Evolutionary conservation across 2,113 vertebrate genomes (phyloP).

Genomic region (Elgaria multicarinata): DNA sequence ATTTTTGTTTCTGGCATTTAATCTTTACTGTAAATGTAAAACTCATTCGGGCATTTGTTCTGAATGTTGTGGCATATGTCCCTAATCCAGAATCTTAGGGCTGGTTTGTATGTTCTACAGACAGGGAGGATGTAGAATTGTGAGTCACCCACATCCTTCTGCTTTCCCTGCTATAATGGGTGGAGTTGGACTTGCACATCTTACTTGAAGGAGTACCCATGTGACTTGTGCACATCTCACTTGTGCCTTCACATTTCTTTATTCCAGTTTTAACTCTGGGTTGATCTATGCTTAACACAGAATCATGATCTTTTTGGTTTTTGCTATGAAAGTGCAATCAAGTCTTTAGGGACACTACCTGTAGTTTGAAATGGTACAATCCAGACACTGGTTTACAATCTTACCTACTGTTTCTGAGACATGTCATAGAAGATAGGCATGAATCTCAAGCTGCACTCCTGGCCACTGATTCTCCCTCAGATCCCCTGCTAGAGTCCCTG

Average conservation of each 20-base stretch:
- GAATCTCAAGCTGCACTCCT: too few relatives aligned
- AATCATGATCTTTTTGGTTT: too few relatives aligned
- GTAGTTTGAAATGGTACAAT: background rate
- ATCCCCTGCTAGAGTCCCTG: too few relatives aligned
- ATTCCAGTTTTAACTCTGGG: background rate
- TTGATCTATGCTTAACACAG: background rate
- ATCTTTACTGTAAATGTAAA: conserved; percentile 46
- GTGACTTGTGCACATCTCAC: background rate
- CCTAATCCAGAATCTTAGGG: background rate
- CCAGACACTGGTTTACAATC: too few relatives aligned
- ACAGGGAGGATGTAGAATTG: background rate
- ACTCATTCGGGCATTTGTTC: conserved; percentile 37
- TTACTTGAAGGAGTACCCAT: background rate
- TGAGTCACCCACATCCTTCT: background rate
- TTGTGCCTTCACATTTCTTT: background rate
- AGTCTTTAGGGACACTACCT: too few relatives aligned
- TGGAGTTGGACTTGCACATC: background rate
- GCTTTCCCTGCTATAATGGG: background rate
- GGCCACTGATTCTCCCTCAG: too few relatives aligned
- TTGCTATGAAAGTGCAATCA: too few relatives aligned
- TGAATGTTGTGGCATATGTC: background rate
- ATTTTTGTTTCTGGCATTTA: conserved; percentile 53
- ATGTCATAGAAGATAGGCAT: too few relatives aligned
- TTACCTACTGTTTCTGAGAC: too few relatives aligned
- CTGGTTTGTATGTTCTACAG: background rate